phyloP scores from a whole-genome alignment of 1,140 invertebrate genomes.

The Brachionus plicatilis region DNA sequence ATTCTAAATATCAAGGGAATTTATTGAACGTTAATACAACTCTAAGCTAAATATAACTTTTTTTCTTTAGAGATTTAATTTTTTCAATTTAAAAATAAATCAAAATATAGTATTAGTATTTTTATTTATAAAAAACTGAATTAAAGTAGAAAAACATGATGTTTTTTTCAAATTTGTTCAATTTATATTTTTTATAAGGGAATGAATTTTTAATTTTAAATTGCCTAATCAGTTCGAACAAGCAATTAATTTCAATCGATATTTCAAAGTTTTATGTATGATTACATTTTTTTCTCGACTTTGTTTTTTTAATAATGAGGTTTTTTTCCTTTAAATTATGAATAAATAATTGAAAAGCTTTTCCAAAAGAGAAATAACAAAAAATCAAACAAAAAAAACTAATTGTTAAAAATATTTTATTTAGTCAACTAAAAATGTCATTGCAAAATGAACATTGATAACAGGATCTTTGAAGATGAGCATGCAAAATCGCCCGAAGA shows the following conservation, averaged over 20 bases:
- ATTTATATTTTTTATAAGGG: too few relatives aligned
- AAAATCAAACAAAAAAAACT: not conserved
- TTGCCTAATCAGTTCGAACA: not conserved
- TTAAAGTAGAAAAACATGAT: too few relatives aligned
- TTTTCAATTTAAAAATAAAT: too few relatives aligned
- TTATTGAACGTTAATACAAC: too few relatives aligned
- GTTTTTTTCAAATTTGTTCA: too few relatives aligned
- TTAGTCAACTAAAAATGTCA: not conserved
- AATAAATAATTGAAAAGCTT: not conserved
- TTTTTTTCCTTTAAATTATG: not conserved
- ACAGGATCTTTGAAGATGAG: not conserved
- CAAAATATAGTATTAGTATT: too few relatives aligned
- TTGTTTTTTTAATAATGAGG: not conserved
- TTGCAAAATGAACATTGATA: not conserved
- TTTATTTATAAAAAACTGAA: too few relatives aligned
- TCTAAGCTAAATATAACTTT: too few relatives aligned
- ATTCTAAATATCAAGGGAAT: too few relatives aligned
- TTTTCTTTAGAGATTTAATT: too few relatives aligned
- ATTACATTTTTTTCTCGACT: not conserved
- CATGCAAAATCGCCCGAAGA: slow-evolving; percentile 2
- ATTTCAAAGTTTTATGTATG: not conserved
- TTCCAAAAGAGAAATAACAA: not conserved
- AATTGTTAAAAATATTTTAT: not conserved
- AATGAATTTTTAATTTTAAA: too few relatives aligned
- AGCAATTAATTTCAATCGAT: not conserved